Conservation (phyloP, 2,113 vertebrate genomes). For the Gopherus evgoodei region DNA sequence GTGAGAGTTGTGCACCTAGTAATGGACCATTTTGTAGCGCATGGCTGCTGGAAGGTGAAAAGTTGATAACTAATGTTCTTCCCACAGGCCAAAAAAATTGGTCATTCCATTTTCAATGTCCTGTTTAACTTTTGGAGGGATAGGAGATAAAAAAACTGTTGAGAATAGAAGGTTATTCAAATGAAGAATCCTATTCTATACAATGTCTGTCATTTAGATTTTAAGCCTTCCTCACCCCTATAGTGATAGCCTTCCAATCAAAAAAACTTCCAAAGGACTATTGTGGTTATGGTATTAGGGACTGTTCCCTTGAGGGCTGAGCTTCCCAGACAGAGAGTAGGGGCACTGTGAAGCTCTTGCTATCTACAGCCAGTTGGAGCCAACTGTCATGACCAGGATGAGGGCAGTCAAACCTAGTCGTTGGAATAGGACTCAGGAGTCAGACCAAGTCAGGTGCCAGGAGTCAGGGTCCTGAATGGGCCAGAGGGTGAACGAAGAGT, state of each 20-base stretch:
- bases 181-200: background rate
- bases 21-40: background rate
- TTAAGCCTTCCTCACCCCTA: background rate
- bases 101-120: background rate
- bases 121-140: slow-evolving; percentile 14
- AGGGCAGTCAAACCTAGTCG: background rate
- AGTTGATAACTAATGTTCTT: slow-evolving; percentile 46
- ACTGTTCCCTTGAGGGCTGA: background rate
- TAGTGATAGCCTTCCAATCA: background rate
- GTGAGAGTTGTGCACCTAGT: background rate
- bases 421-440: background rate
- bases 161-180: background rate
- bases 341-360: background rate
- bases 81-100: slow-evolving; percentile 47
- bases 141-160: slow-evolving; percentile 10
- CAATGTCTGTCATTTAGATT: background rate
- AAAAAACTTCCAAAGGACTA: background rate
- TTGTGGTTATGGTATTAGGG: background rate
- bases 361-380: background rate
- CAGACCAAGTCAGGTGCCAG: background rate
- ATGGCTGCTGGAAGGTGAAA: slow-evolving; percentile 50
- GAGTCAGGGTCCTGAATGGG: background rate
- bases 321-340: background rate
- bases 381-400: background rate
- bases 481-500: background rate